These are phyloP conservation scores for Sesia bembeciformis DNA, from an alignment of 2,888 invertebrate species.

Conservation along the genomic window DNA sequence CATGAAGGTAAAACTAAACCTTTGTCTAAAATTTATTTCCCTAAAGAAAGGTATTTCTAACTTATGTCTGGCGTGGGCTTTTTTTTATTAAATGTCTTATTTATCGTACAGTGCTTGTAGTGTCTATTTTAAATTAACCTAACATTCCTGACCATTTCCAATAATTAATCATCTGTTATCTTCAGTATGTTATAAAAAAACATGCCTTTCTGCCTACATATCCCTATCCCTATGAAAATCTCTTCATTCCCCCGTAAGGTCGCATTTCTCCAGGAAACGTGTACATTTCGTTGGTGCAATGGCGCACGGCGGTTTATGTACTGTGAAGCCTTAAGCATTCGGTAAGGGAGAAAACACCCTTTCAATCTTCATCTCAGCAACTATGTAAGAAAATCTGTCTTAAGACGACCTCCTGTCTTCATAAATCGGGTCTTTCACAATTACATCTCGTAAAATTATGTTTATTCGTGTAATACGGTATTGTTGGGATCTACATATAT, in stretches of 20 bases:
- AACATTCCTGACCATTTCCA: too few relatives aligned
- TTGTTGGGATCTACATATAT: too few relatives aligned
- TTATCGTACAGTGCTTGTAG: too few relatives aligned
- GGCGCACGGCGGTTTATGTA: constrained; percentile 60
- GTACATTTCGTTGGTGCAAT: constrained; percentile 37
- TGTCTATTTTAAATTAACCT: too few relatives aligned
- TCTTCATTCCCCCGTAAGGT: not conserved
- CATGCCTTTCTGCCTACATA: not conserved
- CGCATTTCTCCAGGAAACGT: not conserved
- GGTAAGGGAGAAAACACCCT: constrained; percentile 1
- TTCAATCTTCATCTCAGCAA: constrained; percentile 6
- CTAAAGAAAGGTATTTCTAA: too few relatives aligned
- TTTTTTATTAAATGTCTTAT: too few relatives aligned
- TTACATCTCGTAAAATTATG: too few relatives aligned
- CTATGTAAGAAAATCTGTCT: constrained; percentile 2
- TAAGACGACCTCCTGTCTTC: not conserved
- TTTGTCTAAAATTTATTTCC: too few relatives aligned
- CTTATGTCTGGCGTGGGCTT: too few relatives aligned
- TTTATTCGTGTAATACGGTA: too few relatives aligned
- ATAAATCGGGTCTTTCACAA: not conserved
- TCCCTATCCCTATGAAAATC: not conserved
- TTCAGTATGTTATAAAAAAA: not conserved
- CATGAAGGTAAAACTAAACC: too few relatives aligned
- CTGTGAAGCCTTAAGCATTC: constrained; percentile 53
- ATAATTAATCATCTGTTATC: too few relatives aligned